These are phyloP conservation scores for Drosophila phalerata DNA, from an alignment of 2,888 invertebrate genomes.

Conservation along the genomic window DNA sequence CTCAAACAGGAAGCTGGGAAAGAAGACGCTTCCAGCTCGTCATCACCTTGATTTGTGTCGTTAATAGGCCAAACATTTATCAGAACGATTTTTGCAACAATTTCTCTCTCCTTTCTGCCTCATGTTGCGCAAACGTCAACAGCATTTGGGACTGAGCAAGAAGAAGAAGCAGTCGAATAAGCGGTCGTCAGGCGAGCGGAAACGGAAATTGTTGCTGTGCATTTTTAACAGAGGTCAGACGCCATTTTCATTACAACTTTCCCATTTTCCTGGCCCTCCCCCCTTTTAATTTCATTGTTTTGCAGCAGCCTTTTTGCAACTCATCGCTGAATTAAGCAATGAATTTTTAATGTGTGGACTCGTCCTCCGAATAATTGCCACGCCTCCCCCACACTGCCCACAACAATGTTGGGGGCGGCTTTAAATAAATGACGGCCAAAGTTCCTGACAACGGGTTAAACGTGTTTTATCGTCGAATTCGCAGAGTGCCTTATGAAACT, in stretches of 20 bases:
- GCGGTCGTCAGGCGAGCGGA: slow-evolving; percentile 60
- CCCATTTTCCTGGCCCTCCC: not conserved
- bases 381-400: not conserved
- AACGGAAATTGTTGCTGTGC: slow-evolving; percentile 79
- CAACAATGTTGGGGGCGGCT: slow-evolving; percentile 9
- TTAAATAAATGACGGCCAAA: slow-evolving; percentile 39
- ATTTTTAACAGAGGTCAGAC: slow-evolving; percentile 77
- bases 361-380: slow-evolving; percentile 1
- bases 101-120: not conserved
- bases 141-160: slow-evolving; percentile 59
- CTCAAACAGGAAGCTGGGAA: not conserved
- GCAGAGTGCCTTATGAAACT: slow-evolving; percentile 26
- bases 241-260: slow-evolving; percentile 47
- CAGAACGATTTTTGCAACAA: slow-evolving; percentile 13
- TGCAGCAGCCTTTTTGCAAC: slow-evolving; percentile 13
- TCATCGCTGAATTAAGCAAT: slow-evolving; percentile 59
- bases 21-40: slow-evolving; percentile 13
- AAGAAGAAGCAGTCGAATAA: slow-evolving; percentile 6
- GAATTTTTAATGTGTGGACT: slow-evolving; percentile 66
- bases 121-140: slow-evolving; percentile 64
- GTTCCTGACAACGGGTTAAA: slow-evolving; percentile 41
- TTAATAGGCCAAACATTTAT: slow-evolving; percentile 69
- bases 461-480: slow-evolving; percentile 46
- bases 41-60: slow-evolving; percentile 65
- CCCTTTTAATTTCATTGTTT: slow-evolving; percentile 25